Base-by-base conservation (phyloP, 2,888 invertebrate species). In the Agrochola circellaris region DNA sequence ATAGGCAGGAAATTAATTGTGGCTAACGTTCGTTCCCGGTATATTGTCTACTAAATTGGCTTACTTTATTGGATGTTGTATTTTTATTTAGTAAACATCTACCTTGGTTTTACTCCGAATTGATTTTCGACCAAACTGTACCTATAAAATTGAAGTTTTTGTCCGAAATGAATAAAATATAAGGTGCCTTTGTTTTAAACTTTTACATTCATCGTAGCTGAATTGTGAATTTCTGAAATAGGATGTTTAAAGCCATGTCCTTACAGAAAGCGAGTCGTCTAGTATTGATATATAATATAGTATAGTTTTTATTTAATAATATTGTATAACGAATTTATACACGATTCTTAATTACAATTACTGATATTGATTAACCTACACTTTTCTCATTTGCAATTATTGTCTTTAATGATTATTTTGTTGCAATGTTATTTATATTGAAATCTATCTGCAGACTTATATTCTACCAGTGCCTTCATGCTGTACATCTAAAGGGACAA, bases 1-100 rank as follows among this genome's bases (percentile, higher is more conserved):
- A 88, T 87, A 75, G 86, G 77, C 77, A 73, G 75, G 72, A 79
- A 82, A 86, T 88, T 79, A 82, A 84, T 83, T 74, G 78, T 77
- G 69, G 70, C 72, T 72, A 82, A 70, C 34, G 72, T 61, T 74
- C 13, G 51, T 13, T 72, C 51, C 13, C 42, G n/a, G 62, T 81
- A 68, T 77, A 71, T 72, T 82, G 71, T 75, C 64, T 82, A 84
- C 71, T 8, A 51, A 80, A 84, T 72, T 56, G 74, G 26, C 61
- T n/a, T 64, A 30, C 61, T 67, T 61, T 56, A 72, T 61, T 34
- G 51, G 38, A 42, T 69, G 60, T 42, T 30, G 20, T 20, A 62
- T 62, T 74, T 69, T 48, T 56, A 45, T 38, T 61, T 26, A 23
- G 11, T 23, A 15, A 73, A 38, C 42, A 51, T 34, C 15, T 51